Evolutionary conservation across 2,888 invertebrate species (phyloP), one percentile per base, ranked within the genome.

Genomic region (Cheilosia soror): DNA sequence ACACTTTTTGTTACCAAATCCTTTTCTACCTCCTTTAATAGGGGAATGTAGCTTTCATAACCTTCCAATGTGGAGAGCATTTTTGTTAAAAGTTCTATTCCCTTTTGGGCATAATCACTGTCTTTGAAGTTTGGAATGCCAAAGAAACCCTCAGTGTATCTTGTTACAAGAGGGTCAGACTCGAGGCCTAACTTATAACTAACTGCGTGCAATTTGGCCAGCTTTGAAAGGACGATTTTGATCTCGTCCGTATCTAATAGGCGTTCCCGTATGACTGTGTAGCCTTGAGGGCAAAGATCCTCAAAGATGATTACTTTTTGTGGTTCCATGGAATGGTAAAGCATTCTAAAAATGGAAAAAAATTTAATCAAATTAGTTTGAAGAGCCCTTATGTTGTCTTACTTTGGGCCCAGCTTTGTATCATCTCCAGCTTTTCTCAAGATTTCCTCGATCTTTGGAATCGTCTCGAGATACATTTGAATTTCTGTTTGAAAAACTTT

Each of bases 191-290:
- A 27, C 58, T 87, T 84, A 57, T 87, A 84, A 55, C 88, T 87
- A 9, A 73, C 80, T 29, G 87, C 87, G 57, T 88, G 88, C 88
- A 87, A 87, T 66, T 87, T 81, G 27, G 86, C 87, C 40, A 88
- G 60, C 66, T 87, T 88, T n/a, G 44, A 44, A 7, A 87, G 57
- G 49, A 81, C 87, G 6, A 40, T 55, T 65, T 85, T 68, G 1
- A 82, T 75, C 65, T 82, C 87, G 2, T 80, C 58, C 15, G 37
- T 31, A 20, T 63, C 78, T 20, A 79, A 29, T n/a, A 73, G 58
- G 1, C 86, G 81, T 15, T 68, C 75, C 29, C 84, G 86, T 7
- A 86, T 58, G 63, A 79, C 76, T n/a, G 53, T 66, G 65, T 82
- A 87, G 6, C 88, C 84, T 31, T 37, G 7, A 2, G 53, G 11